Evolutionary conservation across 2,888 invertebrate species (phyloP).

Genomic region (Carpatolechia fugitivella): DNA sequence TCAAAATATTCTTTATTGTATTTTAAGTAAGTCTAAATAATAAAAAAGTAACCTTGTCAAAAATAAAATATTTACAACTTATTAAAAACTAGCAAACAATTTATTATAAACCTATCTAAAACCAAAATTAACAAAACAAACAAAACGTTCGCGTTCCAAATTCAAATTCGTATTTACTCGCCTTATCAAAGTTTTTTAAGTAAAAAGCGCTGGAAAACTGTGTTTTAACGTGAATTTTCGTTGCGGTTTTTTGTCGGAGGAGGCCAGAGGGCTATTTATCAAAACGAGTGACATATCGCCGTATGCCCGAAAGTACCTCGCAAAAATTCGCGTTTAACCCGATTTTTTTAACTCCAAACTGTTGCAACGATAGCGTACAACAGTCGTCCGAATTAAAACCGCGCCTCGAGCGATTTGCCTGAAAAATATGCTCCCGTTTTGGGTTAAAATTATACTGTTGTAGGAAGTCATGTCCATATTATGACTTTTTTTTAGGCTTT

Average conservation of each 20-base stretch:
- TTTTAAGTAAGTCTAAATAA: too few species aligned
- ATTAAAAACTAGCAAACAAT: too few species aligned
- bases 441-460: constrained; percentile 2
- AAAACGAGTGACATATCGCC: constrained; percentile 48
- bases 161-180: not conserved
- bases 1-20: too few species aligned
- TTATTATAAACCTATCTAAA: too few species aligned
- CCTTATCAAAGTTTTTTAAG: not conserved
- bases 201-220: not conserved
- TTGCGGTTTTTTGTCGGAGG: constrained; percentile 7
- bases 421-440: constrained; percentile 35
- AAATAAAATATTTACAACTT: too few species aligned
- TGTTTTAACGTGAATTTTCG: not conserved
- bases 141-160: not conserved
- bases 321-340: constrained; percentile 27
- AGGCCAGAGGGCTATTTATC: constrained; percentile 44
- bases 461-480: not conserved
- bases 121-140: not conserved
- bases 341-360: constrained; percentile 43
- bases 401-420: constrained; percentile 35
- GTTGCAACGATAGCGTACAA: constrained; percentile 41
- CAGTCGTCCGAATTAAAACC: constrained; percentile 45
- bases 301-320: constrained; percentile 31
- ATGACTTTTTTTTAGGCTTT: not conserved
- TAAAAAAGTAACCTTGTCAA: too few species aligned